Evolutionary conservation across 92 coral and sea anemone species (phyloP), one percentile per base, ranked within the genome.

Genomic region (Epizoanthus ramosus): DNA sequence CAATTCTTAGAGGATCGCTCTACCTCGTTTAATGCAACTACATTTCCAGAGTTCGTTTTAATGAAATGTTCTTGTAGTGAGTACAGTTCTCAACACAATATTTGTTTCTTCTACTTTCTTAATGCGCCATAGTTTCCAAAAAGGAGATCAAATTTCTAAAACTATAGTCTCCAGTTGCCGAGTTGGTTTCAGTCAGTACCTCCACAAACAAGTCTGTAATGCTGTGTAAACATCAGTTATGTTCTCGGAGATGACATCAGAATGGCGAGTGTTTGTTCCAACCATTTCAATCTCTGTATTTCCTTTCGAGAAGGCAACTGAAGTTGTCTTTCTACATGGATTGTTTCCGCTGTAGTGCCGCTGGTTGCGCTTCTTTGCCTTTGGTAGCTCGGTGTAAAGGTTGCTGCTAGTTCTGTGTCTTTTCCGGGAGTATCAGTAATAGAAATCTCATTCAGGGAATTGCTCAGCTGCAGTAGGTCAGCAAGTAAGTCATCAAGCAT

Each of bases 201-300:
- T 50, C 54, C 15, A 0, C 54, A 47, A 12, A 8, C 54, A 47
- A 50, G 54, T 50, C 54, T 50, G 54, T 50, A 9, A 13, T 12
- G 1, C 15, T 10, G 54, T 61, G 68, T 77, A 59, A 61, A 63
- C 35, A 16, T 61, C 70, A 10, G 12, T 14, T 43, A 65, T 41
- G 57, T 61, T 61, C 63, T 77, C 47, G 82, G 71, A 21, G 23
- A 41, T 37, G 63, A 68, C 21, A 39, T 24, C 1, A 77, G 71
- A 77, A 77, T 69, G 13, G 23, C 52, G 18, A 77, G 59, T 31
- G 47, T 37, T 77, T 77, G 19, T 61, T 77, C 82, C 59, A 77
- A 21, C 58, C 58, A 19, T 77, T 63, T 77, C 23, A 77, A 63
- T 9, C 82, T 56, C 58, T 77, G 71, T 19, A 77, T 77, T 35